Conservation (phyloP, 1,140 invertebrate genomes). For the Gonioctena quinquepunctata region DNA sequence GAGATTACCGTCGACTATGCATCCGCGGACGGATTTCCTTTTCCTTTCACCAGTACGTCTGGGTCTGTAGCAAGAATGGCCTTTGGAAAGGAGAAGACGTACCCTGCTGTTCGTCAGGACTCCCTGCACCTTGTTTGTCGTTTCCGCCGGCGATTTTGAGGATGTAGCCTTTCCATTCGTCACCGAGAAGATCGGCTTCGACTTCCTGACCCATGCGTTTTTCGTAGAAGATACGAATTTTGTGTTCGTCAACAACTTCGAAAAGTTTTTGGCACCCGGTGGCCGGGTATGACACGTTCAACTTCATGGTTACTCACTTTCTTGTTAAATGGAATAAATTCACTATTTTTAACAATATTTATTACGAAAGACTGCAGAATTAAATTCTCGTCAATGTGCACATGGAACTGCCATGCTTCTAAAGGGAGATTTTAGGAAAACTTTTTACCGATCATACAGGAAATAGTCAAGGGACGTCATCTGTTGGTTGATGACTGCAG, state of each 20-base stretch:
- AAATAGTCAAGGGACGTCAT: not conserved
- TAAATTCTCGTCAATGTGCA: slow-evolving; percentile 9
- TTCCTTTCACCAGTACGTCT: slow-evolving; percentile 95
- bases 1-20: slow-evolving; percentile 97
- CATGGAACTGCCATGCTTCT: slow-evolving; percentile 16
- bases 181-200: slow-evolving; percentile 89
- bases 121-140: slow-evolving; percentile 99
- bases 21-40: slow-evolving; percentile 97
- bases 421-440: slow-evolving; percentile 2
- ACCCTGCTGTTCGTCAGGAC: slow-evolving; percentile 96
- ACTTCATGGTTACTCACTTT: slow-evolving; percentile 60
- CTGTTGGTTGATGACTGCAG: too few species aligned
- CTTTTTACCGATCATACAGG: not conserved
- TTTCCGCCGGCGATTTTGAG: slow-evolving; percentile 96
- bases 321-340: too few species aligned
- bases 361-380: slow-evolving; percentile 5
- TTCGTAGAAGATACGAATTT: slow-evolving; percentile 96
- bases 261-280: slow-evolving; percentile 98
- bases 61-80: slow-evolving; percentile 96
- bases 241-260: slow-evolving; percentile 96
- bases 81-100: slow-evolving; percentile 91
- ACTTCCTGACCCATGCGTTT: slow-evolving; percentile 98
- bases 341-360: not conserved
- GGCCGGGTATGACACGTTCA: slow-evolving; percentile 97
- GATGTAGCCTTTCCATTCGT: slow-evolving; percentile 99